Conservation (phyloP, 2,113 vertebrate genomes). For the Ophiodon elongatus region DNA sequence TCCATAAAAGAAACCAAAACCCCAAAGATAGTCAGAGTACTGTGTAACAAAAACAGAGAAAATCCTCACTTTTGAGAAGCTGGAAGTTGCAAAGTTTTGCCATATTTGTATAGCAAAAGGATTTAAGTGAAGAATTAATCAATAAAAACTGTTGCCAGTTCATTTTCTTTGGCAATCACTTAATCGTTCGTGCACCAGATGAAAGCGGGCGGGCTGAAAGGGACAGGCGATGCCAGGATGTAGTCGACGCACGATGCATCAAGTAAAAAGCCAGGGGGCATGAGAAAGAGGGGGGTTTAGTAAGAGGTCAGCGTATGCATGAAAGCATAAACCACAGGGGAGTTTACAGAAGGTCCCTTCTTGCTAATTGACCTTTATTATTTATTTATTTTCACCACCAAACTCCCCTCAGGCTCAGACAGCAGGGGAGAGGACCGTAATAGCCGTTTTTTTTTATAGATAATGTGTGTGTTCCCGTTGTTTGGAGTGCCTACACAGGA, state of each 20-base stretch:
- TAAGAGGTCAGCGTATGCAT: conserved; percentile 34
- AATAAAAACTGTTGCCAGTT: not conserved
- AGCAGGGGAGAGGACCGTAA: conserved; percentile 40
- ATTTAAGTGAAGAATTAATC: not conserved
- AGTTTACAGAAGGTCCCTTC: conserved; percentile 27
- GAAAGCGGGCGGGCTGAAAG: conserved; percentile 7
- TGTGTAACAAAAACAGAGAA: not conserved
- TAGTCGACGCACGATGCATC: not conserved
- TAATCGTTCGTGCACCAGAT: not conserved
- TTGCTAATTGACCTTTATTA: conserved; percentile 55
- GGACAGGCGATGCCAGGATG: not conserved
- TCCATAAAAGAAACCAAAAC: too few relatives aligned
- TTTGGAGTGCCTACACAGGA: conserved; percentile 61
- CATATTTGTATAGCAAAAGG: not conserved
- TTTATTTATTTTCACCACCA: not conserved
- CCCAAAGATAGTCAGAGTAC: not conserved
- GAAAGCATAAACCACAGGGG: conserved; percentile 23
- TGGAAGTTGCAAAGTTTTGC: not conserved
- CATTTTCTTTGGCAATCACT: not conserved
- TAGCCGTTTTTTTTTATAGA: conserved; percentile 56
- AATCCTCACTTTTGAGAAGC: not conserved
- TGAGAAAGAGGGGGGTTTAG: conserved; percentile 24
- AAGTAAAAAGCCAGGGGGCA: not conserved
- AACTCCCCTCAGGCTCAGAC: conserved; percentile 24
- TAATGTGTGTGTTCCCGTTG: conserved; percentile 69